phyloP scores from a whole-genome alignment of 1,140 invertebrate species.

The Drosophila simulans region DNA sequence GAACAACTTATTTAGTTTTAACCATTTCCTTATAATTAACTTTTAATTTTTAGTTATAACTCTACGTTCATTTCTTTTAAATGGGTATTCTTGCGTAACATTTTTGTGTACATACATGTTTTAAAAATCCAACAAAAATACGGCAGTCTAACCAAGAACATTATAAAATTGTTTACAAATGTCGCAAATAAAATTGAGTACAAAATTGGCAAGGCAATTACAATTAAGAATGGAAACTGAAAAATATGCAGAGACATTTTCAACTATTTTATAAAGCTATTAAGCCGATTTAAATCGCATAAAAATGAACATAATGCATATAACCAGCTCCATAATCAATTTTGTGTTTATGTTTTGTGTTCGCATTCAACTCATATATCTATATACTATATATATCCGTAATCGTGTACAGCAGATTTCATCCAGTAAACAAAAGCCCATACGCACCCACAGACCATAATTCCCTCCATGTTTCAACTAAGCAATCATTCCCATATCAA shows the following conservation, averaged over 20 bases:
- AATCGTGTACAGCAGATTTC: conserved; percentile 60
- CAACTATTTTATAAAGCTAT: conserved; percentile 37
- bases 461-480: background rate
- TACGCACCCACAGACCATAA: conserved; percentile 20
- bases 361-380: conserved; percentile 44
- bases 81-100: conserved; percentile 65
- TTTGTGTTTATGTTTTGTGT: conserved; percentile 67
- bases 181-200: conserved; percentile 33
- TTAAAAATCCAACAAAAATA: conserved; percentile 25
- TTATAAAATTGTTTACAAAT: conserved; percentile 62
- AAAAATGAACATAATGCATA: conserved; percentile 31
- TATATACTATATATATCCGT: conserved; percentile 39
- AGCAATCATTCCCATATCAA: conserved; percentile 10
- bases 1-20: conserved; percentile 52
- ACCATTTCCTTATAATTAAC: conserved; percentile 45
- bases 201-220: conserved; percentile 44
- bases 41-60: conserved; percentile 38
- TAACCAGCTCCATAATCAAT: conserved; percentile 37
- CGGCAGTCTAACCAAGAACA: conserved; percentile 28
- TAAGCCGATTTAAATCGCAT: conserved; percentile 8
- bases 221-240: conserved; percentile 8
- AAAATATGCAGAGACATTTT: conserved; percentile 44
- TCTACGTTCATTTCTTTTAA: conserved; percentile 35
- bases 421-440: conserved; percentile 46
- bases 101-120: conserved; percentile 69